Conservation (phyloP, 2,797 vertebrate genomes). For the Notolepis coatsorum region DNA sequence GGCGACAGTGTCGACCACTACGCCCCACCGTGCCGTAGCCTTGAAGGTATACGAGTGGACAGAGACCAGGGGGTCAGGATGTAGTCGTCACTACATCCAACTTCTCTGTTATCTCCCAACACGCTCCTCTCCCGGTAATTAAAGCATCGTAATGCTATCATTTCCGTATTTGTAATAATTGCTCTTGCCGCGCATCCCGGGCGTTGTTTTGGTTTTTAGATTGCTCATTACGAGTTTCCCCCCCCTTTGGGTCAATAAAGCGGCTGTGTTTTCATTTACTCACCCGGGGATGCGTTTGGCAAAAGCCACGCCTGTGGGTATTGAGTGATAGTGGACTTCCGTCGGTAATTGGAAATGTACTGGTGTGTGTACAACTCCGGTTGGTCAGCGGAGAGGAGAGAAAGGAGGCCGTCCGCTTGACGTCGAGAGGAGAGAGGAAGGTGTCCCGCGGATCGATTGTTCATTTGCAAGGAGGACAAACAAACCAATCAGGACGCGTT, state of each 20-base stretch:
- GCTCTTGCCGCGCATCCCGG: neutral
- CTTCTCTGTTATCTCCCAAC: neutral
- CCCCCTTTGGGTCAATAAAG: constrained; percentile 16
- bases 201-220: neutral
- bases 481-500: too few species aligned
- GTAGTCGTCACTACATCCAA: too few species aligned
- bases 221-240: neutral
- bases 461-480: constrained; percentile 28
- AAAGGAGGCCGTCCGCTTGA: constrained; percentile 4
- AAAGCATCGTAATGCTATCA: neutral
- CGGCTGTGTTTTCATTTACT: constrained; percentile 1
- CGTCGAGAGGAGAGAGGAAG: neutral
- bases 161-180: neutral
- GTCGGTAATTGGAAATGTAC: constrained; percentile 38
- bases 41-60: too few species aligned
- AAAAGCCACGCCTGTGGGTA: constrained; percentile 12
- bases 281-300: constrained; percentile 10
- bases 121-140: neutral
- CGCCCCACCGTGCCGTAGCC: too few species aligned
- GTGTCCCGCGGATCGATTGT: constrained; percentile 13
- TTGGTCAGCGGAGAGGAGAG: constrained; percentile 12
- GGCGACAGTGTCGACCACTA: too few species aligned
- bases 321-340: constrained; percentile 15
- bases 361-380: constrained; percentile 30
- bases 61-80: too few species aligned